Evolutionary conservation across 2,113 vertebrate genomes (phyloP).

Genomic region (Eublepharis macularius): DNA sequence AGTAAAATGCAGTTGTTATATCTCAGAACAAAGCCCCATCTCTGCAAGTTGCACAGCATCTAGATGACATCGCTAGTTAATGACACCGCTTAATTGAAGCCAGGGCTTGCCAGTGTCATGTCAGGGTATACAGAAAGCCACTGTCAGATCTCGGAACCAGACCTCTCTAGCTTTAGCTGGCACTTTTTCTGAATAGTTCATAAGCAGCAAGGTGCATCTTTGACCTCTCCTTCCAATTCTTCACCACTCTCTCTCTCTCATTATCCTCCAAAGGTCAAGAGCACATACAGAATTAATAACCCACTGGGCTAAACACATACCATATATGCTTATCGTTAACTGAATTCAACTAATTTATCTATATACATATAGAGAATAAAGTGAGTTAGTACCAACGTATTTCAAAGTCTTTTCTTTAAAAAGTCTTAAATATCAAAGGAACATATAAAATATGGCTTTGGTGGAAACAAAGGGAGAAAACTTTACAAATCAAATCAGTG

Average conservation of each 20-base stretch:
- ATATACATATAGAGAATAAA: not conserved
- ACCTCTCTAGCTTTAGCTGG: not conserved
- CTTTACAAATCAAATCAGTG: slow-evolving; percentile 45
- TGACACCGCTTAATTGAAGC: not conserved
- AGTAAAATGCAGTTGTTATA: not conserved
- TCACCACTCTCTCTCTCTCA: slow-evolving; percentile 27
- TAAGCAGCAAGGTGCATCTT: not conserved
- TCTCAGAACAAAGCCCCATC: not conserved
- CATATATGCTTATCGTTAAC: not conserved
- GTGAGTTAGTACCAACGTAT: not conserved
- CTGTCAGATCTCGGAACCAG: not conserved
- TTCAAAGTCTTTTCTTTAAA: not conserved
- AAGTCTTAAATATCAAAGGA: slow-evolving; percentile 44
- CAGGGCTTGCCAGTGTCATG: not conserved
- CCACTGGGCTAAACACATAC: not conserved
- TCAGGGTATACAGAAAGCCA: not conserved
- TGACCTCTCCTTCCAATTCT: not conserved
- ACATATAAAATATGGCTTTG: slow-evolving; percentile 32
- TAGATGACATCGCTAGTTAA: not conserved
- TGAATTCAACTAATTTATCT: not conserved
- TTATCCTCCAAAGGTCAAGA: not conserved
- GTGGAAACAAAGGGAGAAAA: slow-evolving; percentile 45
- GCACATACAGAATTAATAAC: slow-evolving; percentile 6
- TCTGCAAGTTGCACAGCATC: not conserved
- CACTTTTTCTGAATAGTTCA: not conserved